Conservation (phyloP, 2,888 invertebrate genomes). For the Leptopilina syphax region DNA sequence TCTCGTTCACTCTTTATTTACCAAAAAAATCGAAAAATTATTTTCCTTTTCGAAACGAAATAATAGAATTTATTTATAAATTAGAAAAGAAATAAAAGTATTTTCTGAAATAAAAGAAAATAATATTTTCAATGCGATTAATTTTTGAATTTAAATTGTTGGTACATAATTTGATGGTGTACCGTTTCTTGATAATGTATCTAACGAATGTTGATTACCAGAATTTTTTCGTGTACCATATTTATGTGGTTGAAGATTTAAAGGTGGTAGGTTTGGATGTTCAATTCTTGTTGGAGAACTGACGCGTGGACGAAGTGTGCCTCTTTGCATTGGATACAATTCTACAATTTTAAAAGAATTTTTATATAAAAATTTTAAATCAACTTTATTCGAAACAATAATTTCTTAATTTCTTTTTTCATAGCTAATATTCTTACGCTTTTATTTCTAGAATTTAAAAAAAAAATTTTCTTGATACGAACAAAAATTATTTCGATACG, state of each 20-base stretch:
- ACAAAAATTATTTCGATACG: too few relatives aligned
- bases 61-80: too few relatives aligned
- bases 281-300: slow-evolving; percentile 90
- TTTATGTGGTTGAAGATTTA: slow-evolving; percentile 82
- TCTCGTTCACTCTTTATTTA: too few relatives aligned
- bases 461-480: too few relatives aligned
- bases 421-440: too few relatives aligned
- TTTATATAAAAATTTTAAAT: too few relatives aligned
- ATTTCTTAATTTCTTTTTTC: too few relatives aligned
- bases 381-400: too few relatives aligned
- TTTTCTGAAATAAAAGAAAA: neutral
- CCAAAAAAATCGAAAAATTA: too few relatives aligned
- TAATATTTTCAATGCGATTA: neutral
- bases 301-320: slow-evolving; percentile 82
- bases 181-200: slow-evolving; percentile 68
- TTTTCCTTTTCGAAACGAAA: too few relatives aligned
- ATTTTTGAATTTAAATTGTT: slow-evolving; percentile 64
- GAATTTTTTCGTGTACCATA: slow-evolving; percentile 71
- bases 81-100: too few relatives aligned
- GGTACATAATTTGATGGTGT: slow-evolving; percentile 70
- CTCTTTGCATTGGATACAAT: slow-evolving; percentile 65
- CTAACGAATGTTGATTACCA: slow-evolving; percentile 65
- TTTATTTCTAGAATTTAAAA: too few relatives aligned
- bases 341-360: slow-evolving; percentile 55
- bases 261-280: slow-evolving; percentile 87